Evolutionary conservation across 35 echinoderm and acorn worm genomes (phyloP).

Genomic region (Apostichopus californicus): DNA sequence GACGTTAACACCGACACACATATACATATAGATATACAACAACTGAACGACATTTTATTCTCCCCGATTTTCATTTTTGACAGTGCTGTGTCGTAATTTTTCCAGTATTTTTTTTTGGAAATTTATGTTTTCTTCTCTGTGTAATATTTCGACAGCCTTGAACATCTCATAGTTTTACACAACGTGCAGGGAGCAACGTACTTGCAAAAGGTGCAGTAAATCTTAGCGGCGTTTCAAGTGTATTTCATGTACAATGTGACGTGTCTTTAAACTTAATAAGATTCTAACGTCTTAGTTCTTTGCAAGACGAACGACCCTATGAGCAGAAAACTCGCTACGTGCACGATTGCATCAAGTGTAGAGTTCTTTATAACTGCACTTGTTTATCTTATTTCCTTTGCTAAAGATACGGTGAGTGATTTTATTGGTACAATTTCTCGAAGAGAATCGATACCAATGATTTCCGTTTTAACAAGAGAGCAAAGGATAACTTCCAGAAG

Average conservation of each 20-base stretch:
- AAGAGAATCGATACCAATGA: conserved; percentile 5
- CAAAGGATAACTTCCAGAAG: not conserved
- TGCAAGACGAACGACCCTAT: not conserved
- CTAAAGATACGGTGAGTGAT: not conserved
- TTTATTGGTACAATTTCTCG: conserved; percentile 10
- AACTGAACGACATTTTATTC: too few relatives aligned
- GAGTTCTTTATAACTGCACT: not conserved
- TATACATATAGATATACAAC: too few relatives aligned
- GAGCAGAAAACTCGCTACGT: not conserved
- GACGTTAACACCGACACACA: too few relatives aligned
- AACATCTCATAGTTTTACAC: too few relatives aligned
- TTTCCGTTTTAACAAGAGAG: not conserved
- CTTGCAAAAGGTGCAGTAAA: not conserved
- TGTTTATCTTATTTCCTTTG: not conserved
- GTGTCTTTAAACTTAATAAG: not conserved
- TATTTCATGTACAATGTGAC: not conserved
- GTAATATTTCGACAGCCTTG: too few relatives aligned
- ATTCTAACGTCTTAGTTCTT: not conserved
- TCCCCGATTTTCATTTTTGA: too few relatives aligned
- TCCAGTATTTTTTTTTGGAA: too few relatives aligned
- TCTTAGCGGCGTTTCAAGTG: not conserved
- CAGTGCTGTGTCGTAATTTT: too few relatives aligned
- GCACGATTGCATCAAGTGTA: not conserved
- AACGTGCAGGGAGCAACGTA: too few relatives aligned
- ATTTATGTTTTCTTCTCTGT: too few relatives aligned